A percentile compares a stretch with the other conserved stretches of the same genome.
Evolutionary conservation across 1,140 invertebrate genomes (phyloP).

Genomic region (Lethocerus indicus): DNA sequence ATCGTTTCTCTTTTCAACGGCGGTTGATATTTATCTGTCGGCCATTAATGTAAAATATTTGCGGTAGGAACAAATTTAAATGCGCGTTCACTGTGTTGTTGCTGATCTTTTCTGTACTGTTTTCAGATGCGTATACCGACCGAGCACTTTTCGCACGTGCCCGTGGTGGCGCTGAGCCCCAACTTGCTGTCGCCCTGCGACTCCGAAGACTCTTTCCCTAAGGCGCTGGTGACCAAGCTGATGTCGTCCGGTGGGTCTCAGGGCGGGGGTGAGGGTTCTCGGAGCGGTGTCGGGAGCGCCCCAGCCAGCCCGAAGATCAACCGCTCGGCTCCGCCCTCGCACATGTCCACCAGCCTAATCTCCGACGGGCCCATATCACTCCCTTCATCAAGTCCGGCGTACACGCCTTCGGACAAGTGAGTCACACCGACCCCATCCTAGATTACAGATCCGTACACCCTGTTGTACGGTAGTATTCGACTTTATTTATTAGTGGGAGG

Average conservation of each 20-base stretch:
- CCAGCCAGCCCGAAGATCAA: constrained; percentile 42
- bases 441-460: too few species aligned
- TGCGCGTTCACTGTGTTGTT: too few species aligned
- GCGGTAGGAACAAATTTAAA: too few species aligned
- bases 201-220: constrained; percentile 37
- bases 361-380: constrained; percentile 31
- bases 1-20: too few species aligned
- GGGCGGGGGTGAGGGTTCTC: too few species aligned
- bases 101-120: background rate
- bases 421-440: too few species aligned
- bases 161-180: constrained; percentile 79
- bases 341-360: constrained; percentile 30
- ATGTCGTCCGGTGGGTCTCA: constrained; percentile 39
- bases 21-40: too few species aligned
- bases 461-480: too few species aligned
- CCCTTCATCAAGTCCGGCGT: constrained; percentile 26
- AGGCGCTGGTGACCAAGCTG: constrained; percentile 38
- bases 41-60: too few species aligned
- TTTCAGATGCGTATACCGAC: constrained; percentile 85
- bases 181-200: constrained; percentile 52
- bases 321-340: constrained; percentile 25
- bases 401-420: constrained; percentile 22
- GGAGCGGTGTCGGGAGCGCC: constrained; percentile 40
- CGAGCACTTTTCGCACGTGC: constrained; percentile 88
- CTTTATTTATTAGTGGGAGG: too few species aligned